phyloP scores from a whole-genome alignment of 2,888 invertebrate species.

The Corbicula japonica region DNA sequence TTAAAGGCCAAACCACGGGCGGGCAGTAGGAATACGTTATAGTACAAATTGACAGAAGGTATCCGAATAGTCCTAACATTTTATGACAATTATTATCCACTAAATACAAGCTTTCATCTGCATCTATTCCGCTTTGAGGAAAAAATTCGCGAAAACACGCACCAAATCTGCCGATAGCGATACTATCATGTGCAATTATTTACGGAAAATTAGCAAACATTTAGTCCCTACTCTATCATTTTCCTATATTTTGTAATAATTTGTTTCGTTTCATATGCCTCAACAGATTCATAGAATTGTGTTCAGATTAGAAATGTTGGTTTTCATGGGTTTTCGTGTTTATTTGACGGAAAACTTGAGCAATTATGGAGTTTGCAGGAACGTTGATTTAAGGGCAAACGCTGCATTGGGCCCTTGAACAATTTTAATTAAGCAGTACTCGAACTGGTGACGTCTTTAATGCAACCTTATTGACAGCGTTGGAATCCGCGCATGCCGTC shows the following conservation, averaged over 20 bases:
- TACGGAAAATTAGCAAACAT: slow-evolving; percentile 70
- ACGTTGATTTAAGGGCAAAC: too few relatives aligned
- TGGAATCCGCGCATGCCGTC: too few relatives aligned
- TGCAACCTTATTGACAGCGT: slow-evolving; percentile 1
- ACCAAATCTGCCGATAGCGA: slow-evolving; percentile 50
- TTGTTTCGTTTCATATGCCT: slow-evolving; percentile 52
- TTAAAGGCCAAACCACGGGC: slow-evolving; percentile 9
- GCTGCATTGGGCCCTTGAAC: too few relatives aligned
- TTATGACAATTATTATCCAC: slow-evolving; percentile 58
- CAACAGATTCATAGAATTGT: slow-evolving; percentile 40
- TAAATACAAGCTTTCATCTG: slow-evolving; percentile 62
- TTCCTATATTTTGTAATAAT: slow-evolving; percentile 67
- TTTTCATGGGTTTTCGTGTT: slow-evolving; percentile 15
- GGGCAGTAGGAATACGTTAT: slow-evolving; percentile 43
- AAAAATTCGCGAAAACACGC: slow-evolving; percentile 38
- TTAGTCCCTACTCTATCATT: slow-evolving; percentile 59
- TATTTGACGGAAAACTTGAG: slow-evolving; percentile 18
- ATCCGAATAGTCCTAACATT: slow-evolving; percentile 62
- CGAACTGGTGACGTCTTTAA: background rate
- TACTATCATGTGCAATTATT: slow-evolving; percentile 63
- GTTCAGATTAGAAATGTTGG: slow-evolving; percentile 37
- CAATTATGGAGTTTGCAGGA: too few relatives aligned
- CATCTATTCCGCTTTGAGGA: slow-evolving; percentile 47
- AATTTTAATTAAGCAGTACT: too few relatives aligned
- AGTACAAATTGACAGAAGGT: slow-evolving; percentile 60